Evolutionary conservation across 2,888 invertebrate genomes (phyloP).

Genomic region (Morinoia aosen): DNA sequence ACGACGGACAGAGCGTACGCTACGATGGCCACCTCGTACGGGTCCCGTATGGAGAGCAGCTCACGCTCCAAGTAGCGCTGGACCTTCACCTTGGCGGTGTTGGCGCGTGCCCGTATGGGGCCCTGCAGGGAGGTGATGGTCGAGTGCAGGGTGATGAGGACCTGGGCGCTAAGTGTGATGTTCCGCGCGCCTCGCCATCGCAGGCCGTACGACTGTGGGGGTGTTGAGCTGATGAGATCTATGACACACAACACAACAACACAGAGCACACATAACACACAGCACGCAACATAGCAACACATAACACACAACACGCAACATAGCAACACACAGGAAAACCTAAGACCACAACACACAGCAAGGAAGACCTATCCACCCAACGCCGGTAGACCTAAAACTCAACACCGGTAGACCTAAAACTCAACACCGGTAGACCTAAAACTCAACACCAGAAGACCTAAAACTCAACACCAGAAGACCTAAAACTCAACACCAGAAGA

Average conservation of each 20-base stretch:
- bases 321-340: no score
- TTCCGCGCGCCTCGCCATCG: constrained; percentile 68
- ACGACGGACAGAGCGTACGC: constrained; percentile 73
- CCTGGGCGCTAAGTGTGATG: constrained; percentile 75
- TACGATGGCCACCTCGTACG: constrained; percentile 74
- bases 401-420: no score
- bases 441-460: no score
- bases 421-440: no score
- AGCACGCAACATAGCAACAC: no score
- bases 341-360: no score
- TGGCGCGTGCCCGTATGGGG: constrained; percentile 69
- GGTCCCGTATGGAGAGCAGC: constrained; percentile 70
- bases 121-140: constrained; percentile 71
- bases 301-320: no score
- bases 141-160: constrained; percentile 73
- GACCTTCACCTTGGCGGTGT: constrained; percentile 70
- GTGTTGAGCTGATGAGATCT: background rate
- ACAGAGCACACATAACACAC: no score
- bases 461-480: no score
- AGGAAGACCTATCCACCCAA: no score
- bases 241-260: constrained; percentile 55
- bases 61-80: constrained; percentile 71
- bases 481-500: no score
- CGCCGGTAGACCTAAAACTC: no score
- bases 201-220: constrained; percentile 61